Evolutionary conservation across 2,797 vertebrate species (phyloP), one percentile per base, ranked within the genome.

Genomic region (Pagetopsis macropterus): DNA sequence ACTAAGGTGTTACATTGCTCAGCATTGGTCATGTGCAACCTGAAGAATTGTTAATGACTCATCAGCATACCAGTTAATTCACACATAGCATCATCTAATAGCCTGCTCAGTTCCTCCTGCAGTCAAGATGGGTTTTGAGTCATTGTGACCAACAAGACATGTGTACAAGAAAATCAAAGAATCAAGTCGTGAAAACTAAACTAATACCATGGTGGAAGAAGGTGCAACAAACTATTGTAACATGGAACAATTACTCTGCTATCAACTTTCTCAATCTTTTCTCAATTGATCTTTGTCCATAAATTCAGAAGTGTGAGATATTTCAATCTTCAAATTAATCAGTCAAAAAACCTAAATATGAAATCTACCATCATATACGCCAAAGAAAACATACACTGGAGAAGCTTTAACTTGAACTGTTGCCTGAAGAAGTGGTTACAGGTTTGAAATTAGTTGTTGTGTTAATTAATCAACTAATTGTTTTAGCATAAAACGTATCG

Each of bases 1-100:
- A 64, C 80, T 41, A 84, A 86, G 84, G 88, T 81, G 84, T 79
- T 89, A 78, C 81, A 87, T 87, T 88, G 79, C 90, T 90, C 87
- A 89, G 78, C 73, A 74, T 40, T n/a, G 84, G 84, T 89, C 81
- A 86, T 84, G 84, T 81, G 81, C 81, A 81, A 84, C 78, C 76
- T 78, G 70, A 80, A 62, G 67, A 82, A 83, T 85, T 78, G 83
- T 82, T 71, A 84, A 21, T 90, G 88, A 91, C 64, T 93, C 88
- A 90, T 69, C 70, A 55, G 65, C 75, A 82, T 71, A 58, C 59
- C 78, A 65, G 50, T 63, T 70, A 76, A 79, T 79, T 85, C 78
- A 76, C 81, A 85, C 68, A 66, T 72, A 16, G 48, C 74, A 79
- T 79, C 76, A 65, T 75, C 75, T 79, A 76, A 85, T 72, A 68